Base-by-base conservation (phyloP, 1,140 invertebrate genomes). In the Danaus plexippus region DNA sequence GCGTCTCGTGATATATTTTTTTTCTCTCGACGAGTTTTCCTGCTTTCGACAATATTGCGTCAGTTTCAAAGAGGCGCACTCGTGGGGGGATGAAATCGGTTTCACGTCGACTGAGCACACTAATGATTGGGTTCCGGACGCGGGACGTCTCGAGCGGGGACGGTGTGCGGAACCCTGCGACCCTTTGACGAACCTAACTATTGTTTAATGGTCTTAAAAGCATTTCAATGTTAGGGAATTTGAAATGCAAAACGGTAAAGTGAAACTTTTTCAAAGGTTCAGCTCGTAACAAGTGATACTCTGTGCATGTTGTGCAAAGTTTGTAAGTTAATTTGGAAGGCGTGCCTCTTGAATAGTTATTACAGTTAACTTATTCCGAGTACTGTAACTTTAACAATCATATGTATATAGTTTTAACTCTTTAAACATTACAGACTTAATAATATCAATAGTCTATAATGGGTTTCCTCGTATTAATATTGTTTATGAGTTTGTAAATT, bases 71-170 rank as follows among this genome's bases (percentile, higher is more conserved):
- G 77, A 71, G 69, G 68, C 73, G 73, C 73, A 72, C 66, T 72
- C 69, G 73, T 74, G 64, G 65, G 69, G 22, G 77, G 80, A 75
- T 77, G 72, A 80, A 83, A 86, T 80, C 83, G 75, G 75, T 86
- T 86, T 85, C 80, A 73, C 74, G 80, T 85, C 68, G 83, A 83
- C 72, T 82, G 83, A 82, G 64, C 83, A 86, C 80, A 80, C 83
- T 86, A 86, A 86, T 85, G 83, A 86, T 85, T 72, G 72, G 77
- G 80, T 86, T 86, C 83, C 83, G 80, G 70, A 67, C 70, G 66
- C 69, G 63, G 59, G 71, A 55, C 66, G 68, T 66, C 59, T 65
- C 59, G 59, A 52, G 53, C 58, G 65, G 59, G 64, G 67, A 67
- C 70, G 54, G 49, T 54, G 54, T 45, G 51, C 49, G 61, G 58